These are phyloP conservation scores for Taenaris catops DNA, from an alignment of 2,888 invertebrate species.

Conservation along the genomic window DNA sequence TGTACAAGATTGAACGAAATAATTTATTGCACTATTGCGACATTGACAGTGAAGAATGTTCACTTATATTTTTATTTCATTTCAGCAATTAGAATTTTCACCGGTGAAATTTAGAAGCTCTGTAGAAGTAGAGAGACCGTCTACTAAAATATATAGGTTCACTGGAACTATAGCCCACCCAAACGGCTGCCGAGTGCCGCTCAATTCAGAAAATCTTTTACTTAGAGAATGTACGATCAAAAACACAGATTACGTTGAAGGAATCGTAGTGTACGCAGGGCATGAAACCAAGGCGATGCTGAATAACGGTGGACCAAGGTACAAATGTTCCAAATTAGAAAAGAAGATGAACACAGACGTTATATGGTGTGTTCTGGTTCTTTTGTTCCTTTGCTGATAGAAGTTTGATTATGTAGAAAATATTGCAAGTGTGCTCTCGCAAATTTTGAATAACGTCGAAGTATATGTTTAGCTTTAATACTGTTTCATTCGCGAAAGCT, in stretches of 20 bases:
- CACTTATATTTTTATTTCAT: conserved; percentile 26
- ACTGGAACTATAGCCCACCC: conserved; percentile 93
- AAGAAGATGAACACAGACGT: conserved; percentile 97
- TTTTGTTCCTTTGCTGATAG: conserved; percentile 94
- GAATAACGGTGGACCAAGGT: conserved; percentile 96
- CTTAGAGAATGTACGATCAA: conserved; percentile 96
- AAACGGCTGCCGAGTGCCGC: conserved; percentile 87
- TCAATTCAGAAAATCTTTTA: conserved; percentile 94
- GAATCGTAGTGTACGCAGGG: conserved; percentile 97
- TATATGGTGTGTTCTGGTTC: conserved; percentile 96
- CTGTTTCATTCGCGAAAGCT: too few species aligned
- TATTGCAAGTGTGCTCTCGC: too few species aligned
- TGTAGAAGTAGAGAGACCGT: conserved; percentile 96
- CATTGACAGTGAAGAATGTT: too few species aligned
- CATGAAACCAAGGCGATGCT: conserved; percentile 99
- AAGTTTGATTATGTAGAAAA: too few species aligned
- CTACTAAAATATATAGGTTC: conserved; percentile 97
- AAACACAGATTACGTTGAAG: conserved; percentile 98
- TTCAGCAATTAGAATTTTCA: conserved; percentile 85
- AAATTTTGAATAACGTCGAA: too few species aligned
- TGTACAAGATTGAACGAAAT: too few species aligned
- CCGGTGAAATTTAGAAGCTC: conserved; percentile 90
- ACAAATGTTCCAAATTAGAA: conserved; percentile 95
- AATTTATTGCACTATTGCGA: too few species aligned
- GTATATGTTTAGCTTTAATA: too few species aligned